Evolutionary conservation across 2,797 vertebrate genomes (phyloP).

Genomic region (Muscicapa comitata): DNA sequence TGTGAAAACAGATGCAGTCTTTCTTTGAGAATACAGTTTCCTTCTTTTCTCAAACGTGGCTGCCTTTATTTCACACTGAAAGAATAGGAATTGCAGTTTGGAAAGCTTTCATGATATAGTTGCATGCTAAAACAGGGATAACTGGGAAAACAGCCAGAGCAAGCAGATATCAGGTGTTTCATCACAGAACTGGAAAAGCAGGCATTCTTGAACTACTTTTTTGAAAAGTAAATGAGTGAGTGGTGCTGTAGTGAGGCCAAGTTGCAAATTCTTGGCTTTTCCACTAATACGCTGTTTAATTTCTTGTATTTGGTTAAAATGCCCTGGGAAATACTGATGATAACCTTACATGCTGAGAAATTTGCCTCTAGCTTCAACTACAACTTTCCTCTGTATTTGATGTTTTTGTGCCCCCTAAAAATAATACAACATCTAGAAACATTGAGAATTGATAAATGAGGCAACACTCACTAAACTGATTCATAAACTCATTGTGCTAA

Average conservation of each 20-base stretch:
- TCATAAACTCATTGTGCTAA: neutral
- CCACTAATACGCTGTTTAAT: neutral
- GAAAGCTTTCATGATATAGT: neutral
- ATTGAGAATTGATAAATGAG: neutral
- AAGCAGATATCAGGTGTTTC: neutral
- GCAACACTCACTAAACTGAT: neutral
- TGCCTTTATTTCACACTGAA: neutral
- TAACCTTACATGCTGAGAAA: neutral
- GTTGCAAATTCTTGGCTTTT: neutral
- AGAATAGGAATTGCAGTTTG: neutral
- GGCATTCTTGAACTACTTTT: neutral
- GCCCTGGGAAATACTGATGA: neutral
- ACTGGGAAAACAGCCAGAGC: conserved; percentile 36
- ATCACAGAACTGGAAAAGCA: conserved; percentile 24
- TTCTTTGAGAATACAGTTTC: neutral
- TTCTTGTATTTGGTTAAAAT: neutral
- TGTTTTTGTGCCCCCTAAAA: neutral
- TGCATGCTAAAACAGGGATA: neutral
- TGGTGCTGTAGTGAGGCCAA: neutral
- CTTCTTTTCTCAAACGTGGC: neutral
- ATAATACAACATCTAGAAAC: neutral
- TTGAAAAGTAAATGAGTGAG: neutral
- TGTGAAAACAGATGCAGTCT: neutral
- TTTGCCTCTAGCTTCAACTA: neutral
- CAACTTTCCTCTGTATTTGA: neutral